Conservation (phyloP, 2,113 vertebrate species). For the Asarcornis scutulata region DNA sequence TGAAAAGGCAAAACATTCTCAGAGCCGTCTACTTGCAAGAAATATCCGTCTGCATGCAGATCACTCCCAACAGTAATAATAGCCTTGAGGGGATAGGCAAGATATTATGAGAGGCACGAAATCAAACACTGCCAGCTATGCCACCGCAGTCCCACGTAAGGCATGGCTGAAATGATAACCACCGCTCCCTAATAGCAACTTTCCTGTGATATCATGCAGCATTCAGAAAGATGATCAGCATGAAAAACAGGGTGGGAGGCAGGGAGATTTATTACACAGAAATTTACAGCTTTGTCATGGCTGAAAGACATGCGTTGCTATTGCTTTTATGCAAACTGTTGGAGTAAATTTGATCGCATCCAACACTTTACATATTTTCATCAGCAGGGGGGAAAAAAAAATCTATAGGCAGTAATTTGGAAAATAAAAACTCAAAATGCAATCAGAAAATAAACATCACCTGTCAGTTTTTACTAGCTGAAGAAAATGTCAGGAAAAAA, state of each 20-base stretch:
- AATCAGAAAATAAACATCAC: background rate
- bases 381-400: background rate
- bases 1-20: background rate
- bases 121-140: slow-evolving; percentile 10
- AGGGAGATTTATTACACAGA: background rate
- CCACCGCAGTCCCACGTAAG: background rate
- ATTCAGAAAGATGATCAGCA: background rate
- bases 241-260: background rate
- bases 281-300: background rate
- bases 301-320: background rate
- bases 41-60: background rate
- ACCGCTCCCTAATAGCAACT: background rate
- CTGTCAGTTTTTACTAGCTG: background rate
- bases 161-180: background rate
- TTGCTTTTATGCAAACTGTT: background rate
- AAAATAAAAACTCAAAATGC: background rate
- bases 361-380: background rate
- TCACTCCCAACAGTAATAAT: background rate
- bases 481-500: background rate
- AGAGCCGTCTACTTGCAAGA: background rate
- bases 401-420: background rate
- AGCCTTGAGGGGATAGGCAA: background rate
- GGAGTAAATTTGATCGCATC: background rate
- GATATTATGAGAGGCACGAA: background rate
- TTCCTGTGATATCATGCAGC: background rate